Evolutionary conservation across 2,113 vertebrate species (phyloP), one percentile per base, ranked within the genome.

Genomic region (Strigops habroptila): DNA sequence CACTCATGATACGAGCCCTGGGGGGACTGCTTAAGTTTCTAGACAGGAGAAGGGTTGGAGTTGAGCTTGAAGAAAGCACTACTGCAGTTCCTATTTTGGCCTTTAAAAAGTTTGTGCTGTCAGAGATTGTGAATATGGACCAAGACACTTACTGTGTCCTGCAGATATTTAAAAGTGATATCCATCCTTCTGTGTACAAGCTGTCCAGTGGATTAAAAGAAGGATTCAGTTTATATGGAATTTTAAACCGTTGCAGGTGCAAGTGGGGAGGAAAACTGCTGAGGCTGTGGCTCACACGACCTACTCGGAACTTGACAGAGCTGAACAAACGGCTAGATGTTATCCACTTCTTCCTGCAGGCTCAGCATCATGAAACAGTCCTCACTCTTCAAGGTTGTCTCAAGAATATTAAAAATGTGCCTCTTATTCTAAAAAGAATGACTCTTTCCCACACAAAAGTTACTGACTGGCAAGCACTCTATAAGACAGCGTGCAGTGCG

Each of bases 131-230:
- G 98, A 86, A 97, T 97, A 92, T 97, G 64, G 97, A 97, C 79
- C 94, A 97, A 95, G 97, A 97, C 35, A 67, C 85, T 93, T 96
- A 93, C 88, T 99, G 98, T 82, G 99, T 99, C 41, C 97, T 99
- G 49, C 99, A 99, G 95, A 99, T 99, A 97, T 99, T 99, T 96
- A 99, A 99, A 97, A 98, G 98, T 62, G 99, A 99, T 67, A 97
- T 98, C n/a, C 99, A 99, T 82, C 99, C 99, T 53, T 99, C 99
- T 4, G 99, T 99, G 69, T 99, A 99, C 97, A 99, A 99, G 96
- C 95, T 99, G 63, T 97, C 98, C 81, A 99, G 98, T 55, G 99
- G 99, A 80, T 97, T 99, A 97, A 99, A 99, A 96, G 99, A 99
- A 97, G 99, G 99, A 68, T 98, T 99, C 87, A 99, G 99, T 95